Conservation (phyloP, 2,113 vertebrate genomes). For the Gymnobelideus leadbeateri region DNA sequence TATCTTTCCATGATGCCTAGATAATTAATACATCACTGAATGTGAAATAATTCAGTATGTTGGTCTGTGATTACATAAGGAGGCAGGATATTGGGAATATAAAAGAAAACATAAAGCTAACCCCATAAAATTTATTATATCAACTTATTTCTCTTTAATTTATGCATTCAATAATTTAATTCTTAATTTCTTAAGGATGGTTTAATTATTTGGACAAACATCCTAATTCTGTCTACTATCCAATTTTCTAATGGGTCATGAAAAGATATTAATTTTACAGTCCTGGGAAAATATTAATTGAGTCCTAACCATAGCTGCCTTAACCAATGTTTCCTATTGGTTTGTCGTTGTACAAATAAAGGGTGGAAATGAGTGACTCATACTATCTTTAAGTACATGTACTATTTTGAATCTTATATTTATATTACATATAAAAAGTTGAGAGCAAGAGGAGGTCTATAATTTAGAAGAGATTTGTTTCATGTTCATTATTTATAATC, state of each 20-base stretch:
- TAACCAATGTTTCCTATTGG: conserved; percentile 26
- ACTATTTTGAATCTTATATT: conserved; percentile 11
- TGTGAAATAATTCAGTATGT: background rate
- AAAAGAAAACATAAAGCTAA: background rate
- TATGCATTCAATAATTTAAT: conserved; percentile 18
- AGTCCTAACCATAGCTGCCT: background rate
- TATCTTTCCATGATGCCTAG: background rate
- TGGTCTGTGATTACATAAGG: background rate
- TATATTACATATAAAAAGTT: conserved; percentile 44
- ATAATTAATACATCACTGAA: background rate
- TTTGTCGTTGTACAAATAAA: conserved; percentile 25
- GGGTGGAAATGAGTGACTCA: background rate
- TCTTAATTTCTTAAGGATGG: background rate
- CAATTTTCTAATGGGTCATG: background rate
- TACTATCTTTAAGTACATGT: conserved; percentile 21
- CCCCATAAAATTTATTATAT: background rate
- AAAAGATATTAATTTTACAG: background rate
- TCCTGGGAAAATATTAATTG: background rate
- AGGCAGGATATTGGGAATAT: background rate
- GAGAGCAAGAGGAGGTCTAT: conserved; percentile 54
- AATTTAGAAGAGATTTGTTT: conserved; percentile 61
- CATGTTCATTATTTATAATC: conserved; percentile 52
- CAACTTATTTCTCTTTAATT: background rate
- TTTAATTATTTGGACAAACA: conserved; percentile 12
- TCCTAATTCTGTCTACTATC: background rate